A percentile compares a stretch with the other conserved stretches of the same genome.
Evolutionary conservation across 2,888 invertebrate genomes (phyloP).

Genomic region (Agonopterix alstromeriana): DNA sequence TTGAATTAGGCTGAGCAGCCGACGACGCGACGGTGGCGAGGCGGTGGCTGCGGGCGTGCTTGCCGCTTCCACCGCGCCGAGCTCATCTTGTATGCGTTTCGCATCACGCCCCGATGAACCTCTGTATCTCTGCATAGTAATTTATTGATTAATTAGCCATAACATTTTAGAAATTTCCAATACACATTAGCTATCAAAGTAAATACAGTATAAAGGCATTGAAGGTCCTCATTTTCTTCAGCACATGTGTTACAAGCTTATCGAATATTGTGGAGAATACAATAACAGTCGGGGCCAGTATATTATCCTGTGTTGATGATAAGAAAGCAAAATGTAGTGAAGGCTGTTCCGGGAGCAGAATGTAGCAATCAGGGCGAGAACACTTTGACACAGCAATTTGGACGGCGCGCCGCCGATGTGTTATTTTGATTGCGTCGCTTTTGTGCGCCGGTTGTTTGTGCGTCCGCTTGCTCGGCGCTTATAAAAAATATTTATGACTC

Average conservation of each 20-base stretch:
- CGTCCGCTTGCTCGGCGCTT: conserved; percentile 43
- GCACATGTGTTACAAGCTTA: too few relatives aligned
- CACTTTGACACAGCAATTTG: conserved; percentile 72
- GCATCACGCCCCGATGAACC: conserved; percentile 16
- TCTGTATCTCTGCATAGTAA: conserved; percentile 10
- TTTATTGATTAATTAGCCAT: conserved; percentile 6
- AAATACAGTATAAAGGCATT: too few relatives aligned
- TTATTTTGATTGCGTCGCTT: conserved; percentile 69
- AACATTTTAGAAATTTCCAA: too few relatives aligned
- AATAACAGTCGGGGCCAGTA: conserved; percentile 4
- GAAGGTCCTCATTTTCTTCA: too few relatives aligned
- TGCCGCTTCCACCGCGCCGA: conserved; percentile 17
- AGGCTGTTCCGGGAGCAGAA: conserved; percentile 51
- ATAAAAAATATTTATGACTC: conserved; percentile 53
- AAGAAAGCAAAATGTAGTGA: conserved; percentile 50
- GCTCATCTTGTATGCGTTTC: conserved; percentile 28
- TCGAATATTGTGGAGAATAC: too few relatives aligned
- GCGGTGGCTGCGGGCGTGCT: conserved; percentile 13
- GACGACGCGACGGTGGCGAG: conserved; percentile 25
- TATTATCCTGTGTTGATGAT: conserved; percentile 19
- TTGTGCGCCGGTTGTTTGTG: conserved; percentile 55
- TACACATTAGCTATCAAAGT: too few relatives aligned
- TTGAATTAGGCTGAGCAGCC: conserved; percentile 51
- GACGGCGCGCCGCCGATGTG: conserved; percentile 54
- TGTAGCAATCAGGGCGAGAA: conserved; percentile 69